These are phyloP conservation scores for Gryllus longicercus DNA, from an alignment of 2,888 invertebrate species.

Conservation along the genomic window DNA sequence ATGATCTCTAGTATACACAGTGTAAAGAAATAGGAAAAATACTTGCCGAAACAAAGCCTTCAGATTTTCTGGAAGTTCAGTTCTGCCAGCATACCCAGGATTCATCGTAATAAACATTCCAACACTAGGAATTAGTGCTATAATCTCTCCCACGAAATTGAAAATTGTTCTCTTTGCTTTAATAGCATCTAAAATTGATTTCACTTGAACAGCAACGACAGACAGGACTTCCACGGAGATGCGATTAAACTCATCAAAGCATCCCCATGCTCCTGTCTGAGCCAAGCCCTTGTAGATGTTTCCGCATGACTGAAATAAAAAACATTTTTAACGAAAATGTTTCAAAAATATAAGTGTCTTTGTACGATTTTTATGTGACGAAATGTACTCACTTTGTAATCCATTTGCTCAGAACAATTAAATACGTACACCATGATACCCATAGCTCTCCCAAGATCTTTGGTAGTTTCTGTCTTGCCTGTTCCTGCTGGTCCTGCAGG, in stretches of 20 bases:
- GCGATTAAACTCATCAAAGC: slow-evolving; percentile 94
- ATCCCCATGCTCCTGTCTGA: slow-evolving; percentile 95
- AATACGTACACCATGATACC: slow-evolving; percentile 98
- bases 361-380: too few relatives aligned
- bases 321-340: not conserved
- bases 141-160: slow-evolving; percentile 79
- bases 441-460: slow-evolving; percentile 88
- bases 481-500: slow-evolving; percentile 95
- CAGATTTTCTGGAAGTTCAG: slow-evolving; percentile 80
- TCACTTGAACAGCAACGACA: slow-evolving; percentile 92
- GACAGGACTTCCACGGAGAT: slow-evolving; percentile 93
- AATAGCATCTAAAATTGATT: slow-evolving; percentile 80
- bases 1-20: too few relatives aligned
- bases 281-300: slow-evolving; percentile 94
- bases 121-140: slow-evolving; percentile 70
- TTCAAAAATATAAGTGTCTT: too few relatives aligned
- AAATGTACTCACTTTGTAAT: slow-evolving; percentile 64
- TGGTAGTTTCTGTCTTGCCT: slow-evolving; percentile 95
- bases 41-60: slow-evolving; percentile 53
- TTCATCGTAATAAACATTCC: slow-evolving; percentile 97
- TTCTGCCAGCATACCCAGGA: slow-evolving; percentile 90
- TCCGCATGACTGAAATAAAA: slow-evolving; percentile 65
- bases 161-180: slow-evolving; percentile 75
- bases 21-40: too few relatives aligned
- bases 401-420: slow-evolving; percentile 96